These are phyloP conservation scores for Lates japonicus DNA, from an alignment of 2,797 vertebrate genomes.

Conservation along the genomic window DNA sequence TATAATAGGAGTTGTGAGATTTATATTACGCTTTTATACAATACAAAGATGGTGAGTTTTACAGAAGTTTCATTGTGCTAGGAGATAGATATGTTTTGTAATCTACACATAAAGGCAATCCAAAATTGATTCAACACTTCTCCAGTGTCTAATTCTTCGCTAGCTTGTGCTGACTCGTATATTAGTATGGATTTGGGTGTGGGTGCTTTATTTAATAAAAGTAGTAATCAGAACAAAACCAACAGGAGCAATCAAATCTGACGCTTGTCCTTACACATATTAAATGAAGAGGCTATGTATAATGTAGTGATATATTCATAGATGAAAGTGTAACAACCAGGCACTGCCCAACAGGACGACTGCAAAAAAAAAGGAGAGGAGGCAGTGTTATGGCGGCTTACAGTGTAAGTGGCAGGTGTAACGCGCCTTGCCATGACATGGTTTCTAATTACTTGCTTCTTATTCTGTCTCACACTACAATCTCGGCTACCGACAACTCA, in stretches of 20 bases:
- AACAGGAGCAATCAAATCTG: constrained; percentile 61
- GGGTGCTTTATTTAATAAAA: constrained; percentile 39
- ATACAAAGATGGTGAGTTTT: constrained; percentile 17
- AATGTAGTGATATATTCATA: constrained; percentile 42
- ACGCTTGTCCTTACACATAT: constrained; percentile 54
- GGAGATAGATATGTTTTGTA: constrained; percentile 28
- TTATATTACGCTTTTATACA: neutral
- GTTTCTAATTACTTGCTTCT: constrained; percentile 12
- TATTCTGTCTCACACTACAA: constrained; percentile 9
- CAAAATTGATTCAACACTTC: constrained; percentile 48
- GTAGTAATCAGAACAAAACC: constrained; percentile 50
- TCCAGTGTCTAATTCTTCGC: constrained; percentile 27
- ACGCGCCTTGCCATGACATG: constrained; percentile 6
- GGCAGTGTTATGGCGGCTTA: constrained; percentile 8
- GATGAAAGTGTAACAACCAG: constrained; percentile 27
- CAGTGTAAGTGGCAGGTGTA: constrained; percentile 35
- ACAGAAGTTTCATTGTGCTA: constrained; percentile 23
- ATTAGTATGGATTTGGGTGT: constrained; percentile 41
- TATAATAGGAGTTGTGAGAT: neutral
- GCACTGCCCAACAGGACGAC: constrained; percentile 12
- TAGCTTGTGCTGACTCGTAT: constrained; percentile 33
- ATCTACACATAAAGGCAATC: constrained; percentile 31
- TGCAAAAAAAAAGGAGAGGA: constrained; percentile 1
- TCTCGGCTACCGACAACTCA: constrained; percentile 40
- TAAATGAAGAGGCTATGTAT: constrained; percentile 45